Percentiles rank a stretch among this genome's conserved stretches.
These are phyloP conservation scores for Agrilus planipennis DNA, from an alignment of 1,140 invertebrate species.

Conservation along the genomic window DNA sequence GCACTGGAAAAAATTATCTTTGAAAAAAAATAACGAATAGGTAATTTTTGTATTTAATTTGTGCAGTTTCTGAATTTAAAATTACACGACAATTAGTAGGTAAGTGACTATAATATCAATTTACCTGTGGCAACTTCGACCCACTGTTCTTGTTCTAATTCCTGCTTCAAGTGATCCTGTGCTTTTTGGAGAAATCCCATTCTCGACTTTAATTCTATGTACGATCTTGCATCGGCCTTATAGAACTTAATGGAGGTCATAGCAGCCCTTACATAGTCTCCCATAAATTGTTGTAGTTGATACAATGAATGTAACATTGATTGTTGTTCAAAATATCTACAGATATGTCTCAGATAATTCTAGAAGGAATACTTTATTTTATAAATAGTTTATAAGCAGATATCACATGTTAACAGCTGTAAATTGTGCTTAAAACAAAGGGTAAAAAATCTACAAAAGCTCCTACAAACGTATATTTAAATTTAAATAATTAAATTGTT, in stretches of 20 bases:
- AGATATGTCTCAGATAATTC: conserved; percentile 51
- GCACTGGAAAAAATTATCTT: conserved; percentile 7
- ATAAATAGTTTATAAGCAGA: conserved; percentile 8
- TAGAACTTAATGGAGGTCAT: conserved; percentile 65
- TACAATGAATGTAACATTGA: conserved; percentile 53
- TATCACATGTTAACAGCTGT: too few species aligned
- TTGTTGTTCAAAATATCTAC: conserved; percentile 50
- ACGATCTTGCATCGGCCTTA: conserved; percentile 40
- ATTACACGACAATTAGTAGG: too few species aligned
- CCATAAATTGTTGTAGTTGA: conserved; percentile 53
- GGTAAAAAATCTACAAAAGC: too few species aligned
- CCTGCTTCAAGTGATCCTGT: conserved; percentile 47
- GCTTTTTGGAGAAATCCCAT: conserved; percentile 45
- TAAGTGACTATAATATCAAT: too few species aligned
- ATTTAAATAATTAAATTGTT: too few species aligned
- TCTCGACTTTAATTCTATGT: conserved; percentile 41
- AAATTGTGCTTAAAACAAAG: too few species aligned
- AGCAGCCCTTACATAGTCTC: conserved; percentile 55
- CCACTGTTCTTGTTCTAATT: conserved; percentile 35
- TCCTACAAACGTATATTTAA: conserved; percentile 2
- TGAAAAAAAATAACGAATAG: too few species aligned
- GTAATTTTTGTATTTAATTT: too few species aligned
- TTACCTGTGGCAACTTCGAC: conserved; percentile 29
- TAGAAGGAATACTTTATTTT: too few species aligned
- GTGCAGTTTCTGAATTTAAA: too few species aligned